Conservation (phyloP, 1,140 invertebrate genomes). For the Saccostrea cuccullata region DNA sequence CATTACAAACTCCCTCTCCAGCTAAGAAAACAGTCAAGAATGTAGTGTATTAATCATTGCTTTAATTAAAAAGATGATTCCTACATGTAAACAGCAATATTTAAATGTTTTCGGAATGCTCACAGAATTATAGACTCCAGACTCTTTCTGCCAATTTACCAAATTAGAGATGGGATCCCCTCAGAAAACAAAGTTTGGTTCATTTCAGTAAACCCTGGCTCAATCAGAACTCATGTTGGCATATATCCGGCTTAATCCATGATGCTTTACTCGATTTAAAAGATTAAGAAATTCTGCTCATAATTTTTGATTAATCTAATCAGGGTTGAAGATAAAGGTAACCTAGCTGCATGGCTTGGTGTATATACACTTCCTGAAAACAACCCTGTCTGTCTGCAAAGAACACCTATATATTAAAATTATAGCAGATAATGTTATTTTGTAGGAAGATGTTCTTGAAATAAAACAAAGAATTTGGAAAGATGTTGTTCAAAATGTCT, state of each 20-base stretch:
- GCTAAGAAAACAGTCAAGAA: neutral
- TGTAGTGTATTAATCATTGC: conserved; percentile 7
- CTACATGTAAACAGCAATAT: neutral
- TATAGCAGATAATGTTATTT: neutral
- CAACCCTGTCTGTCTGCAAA: neutral
- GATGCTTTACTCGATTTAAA: conserved; percentile 4
- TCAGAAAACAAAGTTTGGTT: neutral
- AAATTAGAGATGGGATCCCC: neutral
- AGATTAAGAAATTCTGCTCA: conserved; percentile 9
- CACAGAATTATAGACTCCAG: neutral
- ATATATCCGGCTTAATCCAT: conserved; percentile 10
- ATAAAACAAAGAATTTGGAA: neutral
- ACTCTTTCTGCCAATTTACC: conserved; percentile 9
- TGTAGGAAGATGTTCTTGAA: neutral
- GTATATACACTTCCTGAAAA: neutral
- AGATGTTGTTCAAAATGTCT: neutral
- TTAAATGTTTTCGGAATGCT: conserved; percentile 12
- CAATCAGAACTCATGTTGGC: neutral
- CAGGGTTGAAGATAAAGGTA: neutral
- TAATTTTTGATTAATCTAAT: conserved; percentile 32
- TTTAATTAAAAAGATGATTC: conserved; percentile 1
- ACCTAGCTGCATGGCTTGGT: neutral
- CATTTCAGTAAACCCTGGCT: neutral
- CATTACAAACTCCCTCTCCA: neutral
- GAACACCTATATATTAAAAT: neutral